A percentile compares a stretch with the other conserved stretches of the same genome.
These are phyloP conservation scores for Zootoca vivipara DNA, from an alignment of 2,113 vertebrate genomes.

Conservation along the genomic window DNA sequence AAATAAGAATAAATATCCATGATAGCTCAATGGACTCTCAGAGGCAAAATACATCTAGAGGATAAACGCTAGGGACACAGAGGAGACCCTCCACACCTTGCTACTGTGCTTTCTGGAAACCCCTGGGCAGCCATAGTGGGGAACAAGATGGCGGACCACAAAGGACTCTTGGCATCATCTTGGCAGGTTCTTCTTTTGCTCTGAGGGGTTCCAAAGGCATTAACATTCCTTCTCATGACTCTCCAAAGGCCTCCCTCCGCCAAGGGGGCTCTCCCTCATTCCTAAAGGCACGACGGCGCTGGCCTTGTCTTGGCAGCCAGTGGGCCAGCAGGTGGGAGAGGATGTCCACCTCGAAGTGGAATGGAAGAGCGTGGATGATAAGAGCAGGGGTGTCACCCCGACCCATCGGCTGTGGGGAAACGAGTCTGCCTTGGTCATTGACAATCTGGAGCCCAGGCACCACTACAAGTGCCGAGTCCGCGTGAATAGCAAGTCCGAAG, in stretches of 20 bases:
- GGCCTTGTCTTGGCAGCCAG: constrained; percentile 83
- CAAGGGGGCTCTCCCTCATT: constrained; percentile 78
- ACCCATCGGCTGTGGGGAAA: constrained; percentile 75
- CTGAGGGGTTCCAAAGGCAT: background rate
- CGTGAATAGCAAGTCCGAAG: constrained; percentile 77
- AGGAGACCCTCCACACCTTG: background rate
- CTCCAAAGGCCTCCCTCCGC: constrained; percentile 80
- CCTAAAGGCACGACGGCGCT: constrained; percentile 81
- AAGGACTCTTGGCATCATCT: background rate
- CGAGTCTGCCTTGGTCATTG: constrained; percentile 74
- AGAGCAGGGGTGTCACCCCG: constrained; percentile 51
- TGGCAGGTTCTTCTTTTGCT: background rate
- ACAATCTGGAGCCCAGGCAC: constrained; percentile 77
- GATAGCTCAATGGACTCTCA: background rate
- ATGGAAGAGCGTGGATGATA: constrained; percentile 70
- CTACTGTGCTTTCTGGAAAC: background rate
- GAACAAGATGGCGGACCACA: background rate
- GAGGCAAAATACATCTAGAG: background rate
- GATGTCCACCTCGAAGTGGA: constrained; percentile 80
- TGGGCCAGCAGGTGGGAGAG: constrained; percentile 73
- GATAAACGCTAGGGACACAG: background rate
- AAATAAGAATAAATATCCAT: background rate
- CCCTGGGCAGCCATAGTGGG: background rate
- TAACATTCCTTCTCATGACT: constrained; percentile 54
- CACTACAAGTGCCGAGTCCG: constrained; percentile 82